Percentiles rank a stretch among this genome's conserved stretches.
These are phyloP conservation scores for Atractosteus spatula DNA, from an alignment of 2,113 vertebrate genomes.

Conservation along the genomic window DNA sequence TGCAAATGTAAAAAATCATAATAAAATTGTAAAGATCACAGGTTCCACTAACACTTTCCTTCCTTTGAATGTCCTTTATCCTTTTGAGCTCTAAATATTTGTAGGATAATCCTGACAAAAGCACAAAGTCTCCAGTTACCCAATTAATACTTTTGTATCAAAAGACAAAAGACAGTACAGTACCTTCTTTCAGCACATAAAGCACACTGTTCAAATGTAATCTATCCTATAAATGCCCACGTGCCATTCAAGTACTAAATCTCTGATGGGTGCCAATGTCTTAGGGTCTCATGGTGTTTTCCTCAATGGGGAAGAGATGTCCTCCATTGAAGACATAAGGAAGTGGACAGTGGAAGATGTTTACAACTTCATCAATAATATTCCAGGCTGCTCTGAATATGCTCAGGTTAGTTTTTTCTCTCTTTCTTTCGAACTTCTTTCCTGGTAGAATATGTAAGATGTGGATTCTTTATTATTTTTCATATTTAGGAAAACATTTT, in stretches of 20 bases:
- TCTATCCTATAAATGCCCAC: too few relatives aligned
- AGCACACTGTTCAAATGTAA: too few relatives aligned
- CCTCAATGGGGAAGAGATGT: conserved; percentile 70
- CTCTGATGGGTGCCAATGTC: conserved; percentile 20
- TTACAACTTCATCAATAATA: conserved; percentile 77
- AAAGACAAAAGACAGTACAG: too few relatives aligned
- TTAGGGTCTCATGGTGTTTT: conserved; percentile 71
- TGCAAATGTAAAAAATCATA: not conserved
- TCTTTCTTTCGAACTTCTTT: not conserved
- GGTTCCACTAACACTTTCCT: too few relatives aligned
- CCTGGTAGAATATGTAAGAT: too few relatives aligned
- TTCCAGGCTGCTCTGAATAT: conserved; percentile 86
- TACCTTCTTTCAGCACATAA: too few relatives aligned
- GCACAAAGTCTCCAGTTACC: too few relatives aligned
- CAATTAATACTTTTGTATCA: too few relatives aligned
- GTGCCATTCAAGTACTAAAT: not conserved
- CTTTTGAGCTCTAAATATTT: too few relatives aligned
- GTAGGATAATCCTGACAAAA: too few relatives aligned
- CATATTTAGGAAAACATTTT: too few relatives aligned
- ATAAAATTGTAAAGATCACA: not conserved
- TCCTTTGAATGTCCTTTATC: too few relatives aligned
- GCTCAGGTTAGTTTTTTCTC: conserved; percentile 75
- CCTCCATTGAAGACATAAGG: conserved; percentile 76
- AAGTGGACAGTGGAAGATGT: conserved; percentile 92
- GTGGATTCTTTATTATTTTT: not conserved